Conservation (phyloP, 2,113 vertebrate species). For the Lichenostomus cassidix region DNA sequence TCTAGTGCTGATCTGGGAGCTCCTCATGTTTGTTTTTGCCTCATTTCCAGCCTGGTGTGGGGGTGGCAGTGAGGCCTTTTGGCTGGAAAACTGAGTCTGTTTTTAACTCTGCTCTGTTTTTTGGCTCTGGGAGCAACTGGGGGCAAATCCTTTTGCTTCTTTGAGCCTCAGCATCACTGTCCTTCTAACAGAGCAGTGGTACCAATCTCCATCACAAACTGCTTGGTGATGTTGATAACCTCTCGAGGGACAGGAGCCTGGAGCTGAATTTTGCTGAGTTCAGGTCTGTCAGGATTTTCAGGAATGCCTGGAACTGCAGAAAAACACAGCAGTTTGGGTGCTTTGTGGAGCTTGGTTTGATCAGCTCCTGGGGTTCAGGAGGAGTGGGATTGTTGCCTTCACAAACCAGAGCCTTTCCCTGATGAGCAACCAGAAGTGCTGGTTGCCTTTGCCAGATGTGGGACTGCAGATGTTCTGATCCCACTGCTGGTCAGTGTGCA, state of each 20-base stretch:
- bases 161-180: background rate
- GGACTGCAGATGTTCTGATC: background rate
- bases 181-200: background rate
- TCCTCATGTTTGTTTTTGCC: background rate
- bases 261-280: background rate
- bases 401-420: background rate
- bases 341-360: background rate
- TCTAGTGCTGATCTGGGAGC: background rate
- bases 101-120: background rate
- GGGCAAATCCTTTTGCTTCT: background rate
- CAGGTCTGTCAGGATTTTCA: background rate
- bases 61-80: background rate
- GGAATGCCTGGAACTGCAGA: background rate
- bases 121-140: background rate
- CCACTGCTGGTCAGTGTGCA: fast-evolving
- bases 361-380: background rate
- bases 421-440: background rate
- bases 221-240: background rate
- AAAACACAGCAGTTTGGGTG: background rate
- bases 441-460: background rate
- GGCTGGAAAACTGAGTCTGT: background rate
- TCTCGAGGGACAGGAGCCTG: background rate
- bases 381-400: background rate
- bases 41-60: background rate
- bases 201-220: background rate